Base-by-base conservation (phyloP, 2,888 invertebrate species). In the Chrysopilus asiliformis region DNA sequence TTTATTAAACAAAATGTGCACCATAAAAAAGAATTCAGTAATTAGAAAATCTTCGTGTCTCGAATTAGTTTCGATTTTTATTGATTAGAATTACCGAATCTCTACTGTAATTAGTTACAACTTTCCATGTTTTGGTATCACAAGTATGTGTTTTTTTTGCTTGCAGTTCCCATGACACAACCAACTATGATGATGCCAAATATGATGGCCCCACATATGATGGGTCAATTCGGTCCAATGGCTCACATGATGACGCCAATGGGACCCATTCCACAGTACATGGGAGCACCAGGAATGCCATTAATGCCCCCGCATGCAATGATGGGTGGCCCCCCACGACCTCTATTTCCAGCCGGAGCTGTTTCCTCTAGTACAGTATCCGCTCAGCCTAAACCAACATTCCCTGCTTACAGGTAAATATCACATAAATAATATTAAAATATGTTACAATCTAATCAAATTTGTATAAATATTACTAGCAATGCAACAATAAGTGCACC, bases 301-400 rank as follows among this genome's bases (percentile, higher is more conserved):
- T 69, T 72, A 68, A 67, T 71, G 68, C 68, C 67, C 16, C 58
- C 59, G 18, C 55, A 43, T 29, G 40, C 63, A 55, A 72, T 74
- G 68, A 69, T 72, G 67, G 67, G 65, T 24, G 68, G 68, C 44
- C 72, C 72, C 2, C 61, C 72, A 3, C 74, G 87, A 57, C 89
- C 87, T 3, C 63, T 90, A 38, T 90, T 91, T 60, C 89, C 87
- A 2, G 79, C 81, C 40, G 79, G 79, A 1, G 79, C 80, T 38
- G 74, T 76, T 30, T 71, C 78, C 15, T 65, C 69, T 7, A 67
- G 65, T 28, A 64, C 67, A 15, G 58, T 60, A 47, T 68, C 57
- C 49, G 67, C 55, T 47, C 74, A 71, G 59, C 70, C 60, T 45
- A 82, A 82, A 62, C 81, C 83, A 46, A 79, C 80, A 50, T 83